A percentile compares a stretch with the other conserved stretches of the same genome.
phyloP scores from a whole-genome alignment of 1,140 invertebrate species.

The Drosophila kohkoa region DNA sequence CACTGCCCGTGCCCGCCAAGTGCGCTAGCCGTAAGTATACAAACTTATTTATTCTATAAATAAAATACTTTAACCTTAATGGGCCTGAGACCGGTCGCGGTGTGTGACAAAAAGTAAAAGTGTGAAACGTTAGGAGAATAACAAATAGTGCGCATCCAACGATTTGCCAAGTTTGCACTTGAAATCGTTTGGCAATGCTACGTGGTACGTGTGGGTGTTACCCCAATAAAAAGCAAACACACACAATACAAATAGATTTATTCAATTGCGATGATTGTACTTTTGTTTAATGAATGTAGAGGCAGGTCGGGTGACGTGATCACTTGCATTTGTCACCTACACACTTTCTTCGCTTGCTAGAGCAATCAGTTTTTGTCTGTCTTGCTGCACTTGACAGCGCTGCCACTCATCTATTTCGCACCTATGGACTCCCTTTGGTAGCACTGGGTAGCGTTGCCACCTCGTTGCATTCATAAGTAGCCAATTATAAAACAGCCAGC shows the following conservation, averaged over 20 bases:
- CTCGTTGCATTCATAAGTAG: conserved; percentile 3
- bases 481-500: conserved; percentile 11
- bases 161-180: conserved; percentile 76
- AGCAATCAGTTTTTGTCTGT: conserved; percentile 28
- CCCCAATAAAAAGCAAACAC: conserved; percentile 17
- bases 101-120: conserved; percentile 72
- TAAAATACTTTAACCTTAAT: conserved; percentile 24
- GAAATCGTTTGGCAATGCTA: conserved; percentile 77
- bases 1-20: conserved; percentile 91
- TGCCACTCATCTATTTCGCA: neutral
- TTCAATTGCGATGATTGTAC: conserved; percentile 22
- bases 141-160: conserved; percentile 46
- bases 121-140: conserved; percentile 60
- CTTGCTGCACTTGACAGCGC: neutral
- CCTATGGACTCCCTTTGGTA: neutral
- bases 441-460: conserved; percentile 31
- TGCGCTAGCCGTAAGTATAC: conserved; percentile 91
- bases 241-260: conserved; percentile 20
- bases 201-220: conserved; percentile 71
- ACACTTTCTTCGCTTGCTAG: conserved; percentile 60
- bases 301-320: conserved; percentile 51
- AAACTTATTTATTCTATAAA: neutral
- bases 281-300: neutral
- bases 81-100: conserved; percentile 8
- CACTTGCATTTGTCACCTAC: conserved; percentile 21